These are phyloP conservation scores for Amblyteles armatorius DNA, from an alignment of 2,888 invertebrate species.

Conservation along the genomic window DNA sequence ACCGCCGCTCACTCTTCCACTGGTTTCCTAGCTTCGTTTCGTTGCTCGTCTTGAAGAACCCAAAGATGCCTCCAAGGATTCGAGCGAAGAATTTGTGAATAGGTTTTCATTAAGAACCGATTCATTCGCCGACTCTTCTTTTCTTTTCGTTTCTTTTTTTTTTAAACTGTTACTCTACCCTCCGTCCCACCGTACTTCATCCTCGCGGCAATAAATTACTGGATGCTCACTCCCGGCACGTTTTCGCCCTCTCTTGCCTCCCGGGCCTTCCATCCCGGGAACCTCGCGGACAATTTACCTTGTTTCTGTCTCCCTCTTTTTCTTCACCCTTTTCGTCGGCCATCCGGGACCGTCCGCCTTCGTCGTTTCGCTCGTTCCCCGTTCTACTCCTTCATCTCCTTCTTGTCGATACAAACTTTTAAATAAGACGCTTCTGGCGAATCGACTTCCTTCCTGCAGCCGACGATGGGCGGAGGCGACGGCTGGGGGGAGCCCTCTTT, in stretches of 20 bases:
- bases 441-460: constrained; percentile 78
- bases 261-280: constrained; percentile 68
- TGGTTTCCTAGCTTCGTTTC: constrained; percentile 53
- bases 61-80: constrained; percentile 55
- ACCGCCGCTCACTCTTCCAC: constrained; percentile 18
- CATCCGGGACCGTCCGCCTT: constrained; percentile 63
- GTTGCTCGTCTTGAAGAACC: constrained; percentile 60
- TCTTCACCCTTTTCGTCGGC: constrained; percentile 66
- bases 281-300: constrained; percentile 80
- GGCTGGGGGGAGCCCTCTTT: constrained; percentile 41
- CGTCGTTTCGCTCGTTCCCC: constrained; percentile 53
- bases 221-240: constrained; percentile 60
- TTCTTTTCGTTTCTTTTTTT: constrained; percentile 40
- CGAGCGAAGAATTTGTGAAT: constrained; percentile 75
- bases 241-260: constrained; percentile 37
- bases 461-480: constrained; percentile 63
- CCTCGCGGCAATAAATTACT: constrained; percentile 73
- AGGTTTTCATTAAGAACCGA: constrained; percentile 79
- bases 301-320: constrained; percentile 63
- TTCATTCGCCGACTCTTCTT: constrained; percentile 76
- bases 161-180: constrained; percentile 42
- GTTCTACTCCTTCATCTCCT: constrained; percentile 59
- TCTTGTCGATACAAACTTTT: constrained; percentile 81
- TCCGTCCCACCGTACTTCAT: constrained; percentile 41
- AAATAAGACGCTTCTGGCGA: constrained; percentile 81